A percentile compares a stretch with the other conserved stretches of the same genome.
phyloP scores from a whole-genome alignment of 2,113 vertebrate species.

The Lepidiolamprologus cunningtoni region DNA sequence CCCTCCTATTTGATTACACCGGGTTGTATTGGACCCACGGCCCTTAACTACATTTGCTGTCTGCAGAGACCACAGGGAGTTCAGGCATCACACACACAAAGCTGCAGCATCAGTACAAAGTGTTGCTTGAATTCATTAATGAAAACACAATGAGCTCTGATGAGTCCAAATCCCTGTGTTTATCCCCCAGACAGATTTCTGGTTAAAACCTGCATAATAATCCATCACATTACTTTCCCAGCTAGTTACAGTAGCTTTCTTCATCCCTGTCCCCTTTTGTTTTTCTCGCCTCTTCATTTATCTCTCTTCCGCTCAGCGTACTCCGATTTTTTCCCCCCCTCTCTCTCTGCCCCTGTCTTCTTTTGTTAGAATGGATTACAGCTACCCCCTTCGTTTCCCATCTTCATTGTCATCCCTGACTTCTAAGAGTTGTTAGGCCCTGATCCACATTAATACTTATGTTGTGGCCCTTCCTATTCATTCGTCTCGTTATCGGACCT shows the following conservation, averaged over 20 bases:
- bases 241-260: not conserved
- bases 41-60: constrained; percentile 1
- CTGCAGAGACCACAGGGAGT: constrained; percentile 4
- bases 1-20: constrained; percentile 7
- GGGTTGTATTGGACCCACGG: not conserved
- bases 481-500: constrained; percentile 22
- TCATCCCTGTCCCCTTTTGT: not conserved
- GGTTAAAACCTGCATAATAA: constrained; percentile 25
- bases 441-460: constrained; percentile 18
- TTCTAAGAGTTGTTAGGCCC: constrained; percentile 14
- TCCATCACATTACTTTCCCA: constrained; percentile 21
- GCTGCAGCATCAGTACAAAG: constrained; percentile 1
- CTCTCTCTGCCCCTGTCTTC: not conserved
- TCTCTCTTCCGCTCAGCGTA: not conserved
- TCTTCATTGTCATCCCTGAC: constrained; percentile 12
- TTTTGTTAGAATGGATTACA: constrained; percentile 10
- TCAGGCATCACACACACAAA: not conserved
- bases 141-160: constrained; percentile 32
- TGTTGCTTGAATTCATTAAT: constrained; percentile 32
- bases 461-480: constrained; percentile 18
- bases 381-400: not conserved
- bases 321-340: not conserved
- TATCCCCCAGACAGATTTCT: constrained; percentile 18
- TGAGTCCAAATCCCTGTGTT: constrained; percentile 31
- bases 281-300: not conserved